Base-by-base conservation (phyloP, 2,888 invertebrate species). In the Atrina japonica region DNA sequence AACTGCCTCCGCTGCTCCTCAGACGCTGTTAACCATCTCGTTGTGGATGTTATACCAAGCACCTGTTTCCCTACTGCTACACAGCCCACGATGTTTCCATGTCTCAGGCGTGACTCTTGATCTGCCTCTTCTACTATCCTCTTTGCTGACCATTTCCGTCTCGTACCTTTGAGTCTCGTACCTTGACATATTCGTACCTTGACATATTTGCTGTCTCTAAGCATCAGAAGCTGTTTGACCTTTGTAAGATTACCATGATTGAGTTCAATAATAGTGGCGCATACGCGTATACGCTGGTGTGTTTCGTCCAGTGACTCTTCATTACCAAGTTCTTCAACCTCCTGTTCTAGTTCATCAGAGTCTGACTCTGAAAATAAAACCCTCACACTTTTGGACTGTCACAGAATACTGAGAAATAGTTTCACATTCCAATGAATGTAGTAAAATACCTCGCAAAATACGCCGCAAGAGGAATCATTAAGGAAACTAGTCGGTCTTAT, bases 191-290 rank as follows among this genome's bases (percentile, higher is more conserved):
- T 25, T 49, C 18, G 47, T 16, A 47, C 47, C 7, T 35, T 35
- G 16, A 29, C 47, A 30, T 53, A 53, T 25, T 49, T 27, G 47
- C 30, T 58, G 66, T 70, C 66, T 53, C 30, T 25, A 27, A 70
- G 23, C 63, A 63, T 63, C 61, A 67, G 40, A 5, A 59, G 23
- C 43, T 61, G 56, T 21, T 66, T 59, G 47, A 53, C 64, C 40
- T 64, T 75, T 1, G 60, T 67, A 25, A 75, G 70, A 53, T 74
- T 75, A 40, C n/a, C n/a, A n/a, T n/a, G n/a, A n/a, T n/a, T n/a
- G n/a, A n/a, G n/a, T n/a, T n/a, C n/a, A n/a, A n/a, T n/a, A n/a
- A n/a, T n/a, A n/a, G n/a, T n/a, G n/a, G n/a, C n/a, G n/a, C n/a
- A n/a, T n/a, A n/a, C n/a, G n/a, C n/a, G n/a, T n/a, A n/a, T n/a